A percentile compares a stretch with the other conserved stretches of the same genome.
These are phyloP conservation scores for Drosophila parvula DNA, from an alignment of 1,140 invertebrate genomes.

Conservation along the genomic window DNA sequence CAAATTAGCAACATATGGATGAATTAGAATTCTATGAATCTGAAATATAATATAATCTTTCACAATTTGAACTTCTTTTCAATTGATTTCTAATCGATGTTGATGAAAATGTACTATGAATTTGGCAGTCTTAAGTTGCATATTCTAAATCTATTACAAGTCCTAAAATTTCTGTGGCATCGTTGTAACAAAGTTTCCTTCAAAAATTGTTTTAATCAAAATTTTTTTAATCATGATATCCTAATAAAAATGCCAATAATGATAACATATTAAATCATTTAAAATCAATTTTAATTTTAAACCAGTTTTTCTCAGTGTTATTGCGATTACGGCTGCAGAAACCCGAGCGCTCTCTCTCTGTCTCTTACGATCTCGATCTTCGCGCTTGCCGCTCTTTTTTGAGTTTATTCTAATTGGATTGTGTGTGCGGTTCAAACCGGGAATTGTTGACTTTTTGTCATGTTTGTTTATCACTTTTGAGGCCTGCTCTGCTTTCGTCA, in stretches of 20 bases:
- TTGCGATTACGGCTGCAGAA: conserved; percentile 30
- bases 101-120: background rate
- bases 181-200: too few species aligned
- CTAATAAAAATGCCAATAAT: too few species aligned
- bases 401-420: conserved; percentile 74
- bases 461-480: conserved; percentile 65
- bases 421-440: conserved; percentile 66
- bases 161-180: too few species aligned
- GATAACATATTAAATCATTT: too few species aligned
- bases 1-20: too few species aligned
- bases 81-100: background rate
- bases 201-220: too few species aligned
- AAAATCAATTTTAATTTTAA: background rate
- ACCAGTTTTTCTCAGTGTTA: conserved; percentile 1
- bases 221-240: too few species aligned
- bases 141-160: too few species aligned
- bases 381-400: conserved; percentile 8
- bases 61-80: too few species aligned
- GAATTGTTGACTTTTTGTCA: conserved; percentile 74
- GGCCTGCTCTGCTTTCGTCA: conserved; percentile 15
- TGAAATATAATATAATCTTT: too few species aligned
- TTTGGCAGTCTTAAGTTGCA: background rate
- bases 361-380: conserved; percentile 5
- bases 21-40: too few species aligned
- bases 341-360: conserved; percentile 1